Evolutionary conservation across 2,113 vertebrate species (phyloP), one percentile per base, ranked within the genome.

Genomic region (Sporophila hypoxantha): DNA sequence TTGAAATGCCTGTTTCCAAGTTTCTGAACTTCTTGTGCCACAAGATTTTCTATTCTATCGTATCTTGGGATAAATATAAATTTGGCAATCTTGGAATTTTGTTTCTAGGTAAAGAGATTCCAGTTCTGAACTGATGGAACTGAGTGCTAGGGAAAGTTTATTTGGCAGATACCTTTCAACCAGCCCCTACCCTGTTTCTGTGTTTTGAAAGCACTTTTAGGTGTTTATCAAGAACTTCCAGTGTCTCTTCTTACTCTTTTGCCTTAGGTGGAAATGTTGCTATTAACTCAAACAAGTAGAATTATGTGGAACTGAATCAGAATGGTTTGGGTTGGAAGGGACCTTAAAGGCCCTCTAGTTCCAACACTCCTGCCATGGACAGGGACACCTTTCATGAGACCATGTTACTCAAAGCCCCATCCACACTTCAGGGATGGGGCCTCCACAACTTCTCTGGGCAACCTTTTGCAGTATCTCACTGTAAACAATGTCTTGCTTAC

Each of bases 331-430:
- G 6, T 32, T 84, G 52, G 37, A 80, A 65, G 5, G 8, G 22
- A 36, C 25, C 6, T 55, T 50, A 62, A 84, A 59, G 22, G 37
- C 32, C 3, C 18, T 36, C 10, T 39, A 61, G 27, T 60, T 86
- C 23, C 37, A 83, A 5, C 1, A 2, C 4, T 8, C 3, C 2
- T 11, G 17, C 55, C 8, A 4, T 10, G 23, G 29, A 6, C 26
- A 65, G 50, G 36, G 22, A 42, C 23, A 30, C 10, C 17, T 59
- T 78, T 3, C 27, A 39, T 0, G 1, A 36, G n/a, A 60, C 2
- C 32, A 23, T 12, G 16, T 29, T 90, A n/a, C 49, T 73, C 32
- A 34, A 41, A 81, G 56, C 26, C 27, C 5, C 8, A 6, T 61
- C n/a, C 65, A 39, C 20, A 10, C 20, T 60, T 12, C 20, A 74